A percentile compares a stretch with the other conserved stretches of the same genome.
These are phyloP conservation scores for Xenopus tropicalis DNA, from an alignment of 2,113 vertebrate species.

Conservation along the genomic window UCB_Xtro_10.0 CM004448.2:21855501-21856000, in stretches of 20 bases:
- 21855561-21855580: too few species aligned
- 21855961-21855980: constrained; percentile 12
- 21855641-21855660: background rate
- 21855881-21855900: constrained; percentile 36
- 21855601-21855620: too few species aligned
- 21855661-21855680: background rate
- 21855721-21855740: background rate
- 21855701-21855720: background rate
- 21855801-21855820: constrained; percentile 38
- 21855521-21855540: too few species aligned
- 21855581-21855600: too few species aligned
- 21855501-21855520: too few species aligned
- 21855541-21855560: too few species aligned
- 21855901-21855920: constrained; percentile 28
- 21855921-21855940: constrained; percentile 24
- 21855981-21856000: constrained; percentile 7
- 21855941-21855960: constrained; percentile 8
- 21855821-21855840: constrained; percentile 34
- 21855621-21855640: background rate
- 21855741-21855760: constrained; percentile 17
- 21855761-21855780: background rate
- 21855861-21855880: constrained; percentile 35
- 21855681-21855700: background rate
- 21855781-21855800: constrained; percentile 26
- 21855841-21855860: constrained; percentile 29